Evolutionary conservation across 2,113 vertebrate genomes (phyloP).

Genomic region (Bambusicola thoracicus): DNA sequence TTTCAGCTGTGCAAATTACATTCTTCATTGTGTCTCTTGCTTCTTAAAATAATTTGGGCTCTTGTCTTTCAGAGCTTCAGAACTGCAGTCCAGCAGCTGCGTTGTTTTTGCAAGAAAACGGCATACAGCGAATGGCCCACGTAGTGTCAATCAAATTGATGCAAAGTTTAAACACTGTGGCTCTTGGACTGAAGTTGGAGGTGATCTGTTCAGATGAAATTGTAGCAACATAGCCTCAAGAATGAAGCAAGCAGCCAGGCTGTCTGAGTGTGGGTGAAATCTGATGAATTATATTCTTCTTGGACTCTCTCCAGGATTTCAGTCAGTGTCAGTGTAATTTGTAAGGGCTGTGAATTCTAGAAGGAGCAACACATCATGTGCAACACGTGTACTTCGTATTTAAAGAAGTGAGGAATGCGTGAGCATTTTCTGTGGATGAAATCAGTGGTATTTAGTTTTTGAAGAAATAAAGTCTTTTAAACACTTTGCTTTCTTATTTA

Average conservation of each 20-base stretch:
- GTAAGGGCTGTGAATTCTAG: not conserved
- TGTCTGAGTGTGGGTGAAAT: constrained; percentile 63
- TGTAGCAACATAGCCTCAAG: constrained; percentile 40
- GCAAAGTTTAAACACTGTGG: not conserved
- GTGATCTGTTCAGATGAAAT: constrained; percentile 52
- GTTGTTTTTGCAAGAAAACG: constrained; percentile 21
- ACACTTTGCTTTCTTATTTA: not conserved
- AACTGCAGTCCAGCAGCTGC: not conserved
- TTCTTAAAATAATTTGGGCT: constrained; percentile 20
- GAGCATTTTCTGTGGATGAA: constrained; percentile 47
- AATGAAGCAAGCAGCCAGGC: constrained; percentile 33
- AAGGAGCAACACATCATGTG: constrained; percentile 30
- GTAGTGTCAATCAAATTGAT: not conserved
- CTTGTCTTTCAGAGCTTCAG: not conserved
- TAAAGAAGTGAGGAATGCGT: not conserved
- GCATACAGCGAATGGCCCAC: not conserved
- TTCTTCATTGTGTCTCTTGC: constrained; percentile 14
- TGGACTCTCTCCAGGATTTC: constrained; percentile 35
- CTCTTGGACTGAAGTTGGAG: constrained; percentile 13
- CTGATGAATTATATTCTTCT: constrained; percentile 63
- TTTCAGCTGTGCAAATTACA: constrained; percentile 35
- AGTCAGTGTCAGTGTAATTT: constrained; percentile 34
- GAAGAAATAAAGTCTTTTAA: constrained; percentile 14
- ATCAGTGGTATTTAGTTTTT: constrained; percentile 48
- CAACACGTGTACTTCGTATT: not conserved